Conservation (phyloP, 2,113 vertebrate species). For the human region DNA sequence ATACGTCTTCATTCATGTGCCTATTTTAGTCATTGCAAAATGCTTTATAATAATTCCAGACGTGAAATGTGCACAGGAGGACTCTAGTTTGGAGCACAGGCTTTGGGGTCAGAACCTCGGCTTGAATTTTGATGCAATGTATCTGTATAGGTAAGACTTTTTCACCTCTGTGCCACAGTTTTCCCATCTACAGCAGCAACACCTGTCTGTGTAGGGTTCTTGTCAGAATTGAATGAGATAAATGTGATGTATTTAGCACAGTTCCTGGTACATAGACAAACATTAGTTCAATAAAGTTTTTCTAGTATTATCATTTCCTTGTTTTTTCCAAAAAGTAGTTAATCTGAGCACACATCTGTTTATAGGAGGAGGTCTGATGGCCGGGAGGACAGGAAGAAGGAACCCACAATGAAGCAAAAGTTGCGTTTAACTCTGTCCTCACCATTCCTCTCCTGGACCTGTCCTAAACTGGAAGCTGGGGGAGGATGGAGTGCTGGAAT, state of each 20-base stretch:
- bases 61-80: background rate
- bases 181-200: background rate
- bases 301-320: background rate
- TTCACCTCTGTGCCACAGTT: background rate
- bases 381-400: background rate
- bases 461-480: background rate
- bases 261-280: background rate
- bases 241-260: background rate
- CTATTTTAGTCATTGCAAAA: background rate
- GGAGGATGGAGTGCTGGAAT: background rate
- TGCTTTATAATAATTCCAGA: background rate
- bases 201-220: background rate
- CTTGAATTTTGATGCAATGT: background rate
- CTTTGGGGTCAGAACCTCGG: background rate
- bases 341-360: background rate
- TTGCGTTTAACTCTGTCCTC: background rate
- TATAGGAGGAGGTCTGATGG: background rate
- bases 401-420: background rate
- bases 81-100: background rate
- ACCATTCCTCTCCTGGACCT: background rate
- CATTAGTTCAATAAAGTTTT: background rate
- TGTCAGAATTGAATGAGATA: background rate
- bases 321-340: background rate
- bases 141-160: background rate
- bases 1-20: background rate